phyloP scores from a whole-genome alignment of 2,888 invertebrate genomes.

The Disparrhopalites patrizii region DNA sequence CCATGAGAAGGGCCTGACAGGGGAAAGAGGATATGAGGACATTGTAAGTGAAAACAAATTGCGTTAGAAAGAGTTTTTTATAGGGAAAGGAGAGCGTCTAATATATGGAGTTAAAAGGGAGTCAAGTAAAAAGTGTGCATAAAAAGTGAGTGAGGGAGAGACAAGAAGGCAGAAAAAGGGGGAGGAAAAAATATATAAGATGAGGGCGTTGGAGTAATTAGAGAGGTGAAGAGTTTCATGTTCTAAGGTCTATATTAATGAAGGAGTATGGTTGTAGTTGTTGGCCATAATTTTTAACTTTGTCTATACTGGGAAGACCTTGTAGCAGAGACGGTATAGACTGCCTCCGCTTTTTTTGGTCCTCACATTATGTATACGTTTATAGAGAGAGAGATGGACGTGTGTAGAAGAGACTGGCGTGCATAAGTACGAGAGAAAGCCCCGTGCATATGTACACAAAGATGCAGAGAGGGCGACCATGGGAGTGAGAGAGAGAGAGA shows the following conservation, averaged over 20 bases:
- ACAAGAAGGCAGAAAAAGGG: neutral
- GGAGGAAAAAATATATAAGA: neutral
- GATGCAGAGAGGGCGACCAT: neutral
- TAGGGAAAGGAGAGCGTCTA: too few relatives aligned
- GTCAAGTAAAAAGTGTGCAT: neutral
- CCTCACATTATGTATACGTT: too few relatives aligned
- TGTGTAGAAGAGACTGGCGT: too few relatives aligned
- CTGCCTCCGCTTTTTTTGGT: neutral
- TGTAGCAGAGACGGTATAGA: neutral
- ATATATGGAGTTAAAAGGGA: too few relatives aligned
- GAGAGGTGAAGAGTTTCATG: constrained; percentile 24
- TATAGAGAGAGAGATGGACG: too few relatives aligned
- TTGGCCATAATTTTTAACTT: constrained; percentile 21
- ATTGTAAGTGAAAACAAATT: too few relatives aligned
- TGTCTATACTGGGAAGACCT: neutral
- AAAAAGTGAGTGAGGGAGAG: constrained; percentile 10
- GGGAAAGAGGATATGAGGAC: neutral
- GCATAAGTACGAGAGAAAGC: too few relatives aligned
- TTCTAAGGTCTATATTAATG: constrained; percentile 27
- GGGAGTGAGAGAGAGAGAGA: constrained; percentile 1
- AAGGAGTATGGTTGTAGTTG: constrained; percentile 21
- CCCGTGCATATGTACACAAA: too few relatives aligned
- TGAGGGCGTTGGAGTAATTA: constrained; percentile 20
- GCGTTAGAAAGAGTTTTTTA: neutral
- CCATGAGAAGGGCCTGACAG: neutral